A percentile compares a stretch with the other conserved stretches of the same genome.
These are phyloP conservation scores for Fistularia tabacaria DNA, from an alignment of 2,797 vertebrate genomes.

Conservation along the genomic window DNA sequence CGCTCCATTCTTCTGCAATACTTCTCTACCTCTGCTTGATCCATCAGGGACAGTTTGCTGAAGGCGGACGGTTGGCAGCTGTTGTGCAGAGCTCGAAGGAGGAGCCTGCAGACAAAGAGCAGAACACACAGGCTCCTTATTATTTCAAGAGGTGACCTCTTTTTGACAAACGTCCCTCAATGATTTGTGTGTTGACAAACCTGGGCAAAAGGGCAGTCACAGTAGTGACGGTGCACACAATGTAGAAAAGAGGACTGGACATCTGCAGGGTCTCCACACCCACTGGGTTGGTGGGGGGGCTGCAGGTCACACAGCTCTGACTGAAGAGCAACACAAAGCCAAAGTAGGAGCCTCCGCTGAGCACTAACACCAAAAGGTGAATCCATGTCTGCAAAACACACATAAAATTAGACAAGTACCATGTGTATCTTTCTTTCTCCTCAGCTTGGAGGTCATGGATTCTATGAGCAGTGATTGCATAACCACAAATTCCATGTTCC, in stretches of 20 bases:
- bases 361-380: conserved; percentile 70
- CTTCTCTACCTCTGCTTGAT: conserved; percentile 42
- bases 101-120: conserved; percentile 66
- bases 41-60: conserved; percentile 64
- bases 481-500: too few relatives aligned
- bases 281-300: conserved; percentile 79
- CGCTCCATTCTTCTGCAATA: conserved; percentile 53
- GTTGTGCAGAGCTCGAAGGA: conserved; percentile 74
- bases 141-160: not conserved
- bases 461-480: not conserved
- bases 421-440: not conserved
- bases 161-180: too few relatives aligned
- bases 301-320: conserved; percentile 78
- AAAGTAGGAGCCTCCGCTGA: conserved; percentile 81
- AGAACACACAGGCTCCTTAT: conserved; percentile 11
- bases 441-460: not conserved
- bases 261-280: conserved; percentile 81
- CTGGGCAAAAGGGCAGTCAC: conserved; percentile 86
- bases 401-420: not conserved
- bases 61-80: conserved; percentile 67
- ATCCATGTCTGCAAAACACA: conserved; percentile 83
- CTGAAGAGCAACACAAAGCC: conserved; percentile 79
- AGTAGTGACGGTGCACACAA: conserved; percentile 79
- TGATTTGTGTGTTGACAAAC: conserved; percentile 56
- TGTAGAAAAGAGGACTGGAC: conserved; percentile 81